Evolutionary conservation across 2,888 invertebrate genomes (phyloP).

Genomic region (Eilema griseolum): DNA sequence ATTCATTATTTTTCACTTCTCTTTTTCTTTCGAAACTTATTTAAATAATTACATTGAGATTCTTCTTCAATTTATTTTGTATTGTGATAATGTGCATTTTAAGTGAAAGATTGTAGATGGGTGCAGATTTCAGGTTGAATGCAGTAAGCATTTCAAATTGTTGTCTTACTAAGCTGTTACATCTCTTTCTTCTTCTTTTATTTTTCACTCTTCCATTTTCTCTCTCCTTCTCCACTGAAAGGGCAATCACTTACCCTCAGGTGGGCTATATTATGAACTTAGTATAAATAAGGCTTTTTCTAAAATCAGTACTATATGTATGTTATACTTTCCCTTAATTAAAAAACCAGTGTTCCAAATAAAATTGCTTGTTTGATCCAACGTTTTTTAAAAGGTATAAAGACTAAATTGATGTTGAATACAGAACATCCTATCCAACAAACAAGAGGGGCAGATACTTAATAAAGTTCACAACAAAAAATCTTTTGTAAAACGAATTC

Average conservation of each 20-base stretch:
- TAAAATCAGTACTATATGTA: not conserved
- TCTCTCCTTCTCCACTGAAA: no score
- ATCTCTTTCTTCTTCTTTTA: not conserved
- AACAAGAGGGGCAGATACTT: slow-evolving; percentile 9
- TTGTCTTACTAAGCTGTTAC: not conserved
- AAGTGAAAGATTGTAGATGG: not conserved
- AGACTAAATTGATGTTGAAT: slow-evolving; percentile 11
- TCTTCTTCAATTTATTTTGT: not conserved
- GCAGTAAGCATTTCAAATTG: no score
- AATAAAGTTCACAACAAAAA: slow-evolving; percentile 20
- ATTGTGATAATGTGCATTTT: not conserved
- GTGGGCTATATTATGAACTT: not conserved
- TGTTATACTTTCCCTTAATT: not conserved
- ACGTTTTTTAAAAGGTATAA: not conserved
- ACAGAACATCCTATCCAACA: slow-evolving; percentile 3
- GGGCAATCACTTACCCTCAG: not conserved
- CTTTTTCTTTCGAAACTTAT: not conserved
- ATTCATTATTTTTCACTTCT: not conserved
- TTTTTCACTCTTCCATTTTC: no score
- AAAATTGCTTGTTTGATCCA: not conserved
- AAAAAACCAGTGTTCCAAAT: not conserved
- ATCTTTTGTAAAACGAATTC: slow-evolving; percentile 7
- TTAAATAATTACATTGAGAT: not conserved
- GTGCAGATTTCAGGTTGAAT: no score
- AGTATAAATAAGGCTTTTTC: not conserved